These are phyloP conservation scores for Drosophila paranaensis DNA, from an alignment of 2,888 invertebrate genomes.

Conservation along the genomic window DNA sequence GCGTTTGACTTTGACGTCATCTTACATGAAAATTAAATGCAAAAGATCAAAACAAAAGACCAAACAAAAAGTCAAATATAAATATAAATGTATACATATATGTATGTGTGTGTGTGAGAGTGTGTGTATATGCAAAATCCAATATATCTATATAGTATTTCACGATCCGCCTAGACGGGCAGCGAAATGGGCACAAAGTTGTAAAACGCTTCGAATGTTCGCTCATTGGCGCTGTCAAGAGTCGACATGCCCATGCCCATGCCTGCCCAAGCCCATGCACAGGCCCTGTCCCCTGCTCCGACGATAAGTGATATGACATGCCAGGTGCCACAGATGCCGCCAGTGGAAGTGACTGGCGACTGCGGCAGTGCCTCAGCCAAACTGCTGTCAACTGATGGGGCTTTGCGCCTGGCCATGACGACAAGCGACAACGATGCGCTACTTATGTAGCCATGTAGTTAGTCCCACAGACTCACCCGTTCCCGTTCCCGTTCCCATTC, in stretches of 20 bases:
- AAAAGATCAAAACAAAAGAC: constrained; percentile 68
- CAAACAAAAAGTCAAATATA: constrained; percentile 22
- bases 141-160: constrained; percentile 80
- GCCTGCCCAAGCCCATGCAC: constrained; percentile 4
- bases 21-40: constrained; percentile 77
- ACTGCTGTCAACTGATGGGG: constrained; percentile 66
- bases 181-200: constrained; percentile 83
- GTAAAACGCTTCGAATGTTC: constrained; percentile 84
- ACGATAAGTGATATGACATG: constrained; percentile 82
- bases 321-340: constrained; percentile 78
- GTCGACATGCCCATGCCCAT: constrained; percentile 51
- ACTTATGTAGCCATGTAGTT: constrained; percentile 68
- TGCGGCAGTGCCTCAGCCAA: constrained; percentile 49
- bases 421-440: constrained; percentile 64
- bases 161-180: constrained; percentile 57
- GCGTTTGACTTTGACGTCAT: constrained; percentile 77
- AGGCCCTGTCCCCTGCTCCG: constrained; percentile 21
- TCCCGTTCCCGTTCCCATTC: constrained; percentile 12
- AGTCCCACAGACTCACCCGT: constrained; percentile 30
- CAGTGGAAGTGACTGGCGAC: constrained; percentile 62
- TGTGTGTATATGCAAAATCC: constrained; percentile 65
- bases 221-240: constrained; percentile 84
- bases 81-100: constrained; percentile 20
- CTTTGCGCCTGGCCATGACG: constrained; percentile 78
- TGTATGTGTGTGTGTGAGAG: constrained; percentile 3